Evolutionary conservation across 2,797 vertebrate species (phyloP).

Genomic region (Enteromius paludinosus): DNA sequence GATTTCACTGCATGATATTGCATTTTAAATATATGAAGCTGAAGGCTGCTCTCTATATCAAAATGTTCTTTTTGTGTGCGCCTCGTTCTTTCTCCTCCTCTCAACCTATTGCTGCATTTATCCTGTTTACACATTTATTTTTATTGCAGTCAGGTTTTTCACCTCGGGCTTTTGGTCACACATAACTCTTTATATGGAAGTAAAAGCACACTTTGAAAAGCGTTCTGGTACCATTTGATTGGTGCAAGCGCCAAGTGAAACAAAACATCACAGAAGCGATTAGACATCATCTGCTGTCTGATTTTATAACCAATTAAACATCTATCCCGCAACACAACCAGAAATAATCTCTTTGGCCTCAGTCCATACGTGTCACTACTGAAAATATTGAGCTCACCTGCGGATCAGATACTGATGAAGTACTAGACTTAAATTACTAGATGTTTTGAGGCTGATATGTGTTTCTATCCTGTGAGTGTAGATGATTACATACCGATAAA

Average conservation of each 20-base stretch:
- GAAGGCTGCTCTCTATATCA: conserved; percentile 18
- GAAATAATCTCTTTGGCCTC: conserved; percentile 13
- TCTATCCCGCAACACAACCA: not conserved
- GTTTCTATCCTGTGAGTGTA: not conserved
- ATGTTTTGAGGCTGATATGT: not conserved
- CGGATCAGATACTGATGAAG: not conserved
- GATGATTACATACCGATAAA: not conserved
- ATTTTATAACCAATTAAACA: conserved; percentile 29
- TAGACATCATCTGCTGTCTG: conserved; percentile 1
- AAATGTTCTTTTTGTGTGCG: conserved; percentile 14
- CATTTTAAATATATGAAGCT: conserved; percentile 19
- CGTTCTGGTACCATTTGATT: conserved; percentile 24
- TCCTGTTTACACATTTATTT: conserved; percentile 43
- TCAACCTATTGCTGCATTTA: not conserved
- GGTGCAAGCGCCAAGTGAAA: conserved; percentile 8
- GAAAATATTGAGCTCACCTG: conserved; percentile 24
- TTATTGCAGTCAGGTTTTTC: conserved; percentile 47
- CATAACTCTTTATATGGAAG: conserved; percentile 35
- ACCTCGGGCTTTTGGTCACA: conserved; percentile 49
- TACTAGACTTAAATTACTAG: not conserved
- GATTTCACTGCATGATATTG: conserved; percentile 20
- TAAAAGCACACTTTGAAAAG: conserved; percentile 36
- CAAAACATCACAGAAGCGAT: conserved; percentile 21
- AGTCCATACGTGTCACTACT: not conserved
- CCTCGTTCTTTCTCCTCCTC: not conserved